phyloP scores from a whole-genome alignment of 2,113 vertebrate species.

The Peucedramus taeniatus region DNA sequence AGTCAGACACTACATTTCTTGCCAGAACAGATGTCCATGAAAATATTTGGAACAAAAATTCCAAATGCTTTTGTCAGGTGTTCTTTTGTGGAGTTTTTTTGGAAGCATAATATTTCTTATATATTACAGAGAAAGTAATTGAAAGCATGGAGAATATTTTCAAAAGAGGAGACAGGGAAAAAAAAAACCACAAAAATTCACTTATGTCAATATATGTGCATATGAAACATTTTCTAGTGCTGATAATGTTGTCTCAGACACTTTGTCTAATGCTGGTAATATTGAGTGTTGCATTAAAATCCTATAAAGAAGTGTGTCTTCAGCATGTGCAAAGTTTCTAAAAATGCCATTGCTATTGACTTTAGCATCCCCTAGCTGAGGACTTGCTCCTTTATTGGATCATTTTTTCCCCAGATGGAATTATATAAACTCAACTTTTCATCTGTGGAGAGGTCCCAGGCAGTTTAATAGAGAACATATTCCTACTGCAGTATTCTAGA shows the following conservation, averaged over 20 bases:
- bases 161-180: background rate
- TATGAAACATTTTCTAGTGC: background rate
- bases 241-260: conserved; percentile 9
- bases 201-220: background rate
- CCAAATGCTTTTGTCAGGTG: background rate
- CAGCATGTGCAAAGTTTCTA: conserved; percentile 16
- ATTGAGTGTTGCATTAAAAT: background rate
- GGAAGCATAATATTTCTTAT: rapidly evolving
- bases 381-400: conserved; percentile 21
- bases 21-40: background rate
- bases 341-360: conserved; percentile 31
- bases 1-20: background rate
- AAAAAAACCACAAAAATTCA: rapidly evolving
- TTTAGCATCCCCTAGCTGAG: background rate
- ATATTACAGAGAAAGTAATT: background rate
- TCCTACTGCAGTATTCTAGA: background rate
- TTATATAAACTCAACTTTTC: conserved; percentile 12
- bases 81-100: background rate
- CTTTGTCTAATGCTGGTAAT: conserved; percentile 12
- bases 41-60: background rate
- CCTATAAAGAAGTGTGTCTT: background rate
- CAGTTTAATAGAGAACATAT: background rate
- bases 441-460: background rate
- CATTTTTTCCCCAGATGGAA: conserved; percentile 14
- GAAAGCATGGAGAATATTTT: background rate